Percentiles rank a stretch among this genome's conserved stretches.
These are phyloP conservation scores for Pseudomyrmex gracilis DNA, from an alignment of 1,140 invertebrate genomes.

Conservation along the genomic window DNA sequence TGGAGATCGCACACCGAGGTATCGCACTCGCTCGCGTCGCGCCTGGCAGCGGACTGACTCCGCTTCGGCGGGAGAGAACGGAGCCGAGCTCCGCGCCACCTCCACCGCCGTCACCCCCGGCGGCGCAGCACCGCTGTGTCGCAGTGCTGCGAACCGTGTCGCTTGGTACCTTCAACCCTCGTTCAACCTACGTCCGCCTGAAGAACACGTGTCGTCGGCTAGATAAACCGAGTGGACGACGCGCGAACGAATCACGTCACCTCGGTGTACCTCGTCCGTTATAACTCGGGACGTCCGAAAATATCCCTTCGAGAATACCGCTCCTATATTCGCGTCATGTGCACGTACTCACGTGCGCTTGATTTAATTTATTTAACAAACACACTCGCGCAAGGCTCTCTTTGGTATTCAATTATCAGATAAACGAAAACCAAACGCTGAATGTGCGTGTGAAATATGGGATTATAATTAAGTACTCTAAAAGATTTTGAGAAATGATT, in stretches of 20 bases:
- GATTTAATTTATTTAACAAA: too few species aligned
- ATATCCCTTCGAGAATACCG: neutral
- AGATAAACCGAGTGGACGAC: neutral
- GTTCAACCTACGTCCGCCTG: neutral
- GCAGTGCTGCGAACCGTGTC: slow-evolving; percentile 17
- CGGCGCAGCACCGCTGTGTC: slow-evolving; percentile 16
- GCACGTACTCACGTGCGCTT: too few species aligned
- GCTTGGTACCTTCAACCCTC: slow-evolving; percentile 39
- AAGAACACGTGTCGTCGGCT: slow-evolving; percentile 20
- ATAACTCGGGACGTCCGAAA: neutral
- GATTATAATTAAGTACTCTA: too few species aligned
- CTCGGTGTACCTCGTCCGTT: neutral
- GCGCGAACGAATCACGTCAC: neutral
- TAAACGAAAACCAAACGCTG: too few species aligned
- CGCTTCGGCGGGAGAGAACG: slow-evolving; percentile 46
- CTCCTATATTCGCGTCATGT: too few species aligned
- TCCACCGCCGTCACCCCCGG: slow-evolving; percentile 1
- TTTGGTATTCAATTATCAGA: too few species aligned
- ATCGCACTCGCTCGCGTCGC: slow-evolving; percentile 48
- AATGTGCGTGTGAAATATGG: too few species aligned
- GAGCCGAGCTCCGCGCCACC: slow-evolving; percentile 52
- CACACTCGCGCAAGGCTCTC: too few species aligned
- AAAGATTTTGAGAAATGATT: too few species aligned
- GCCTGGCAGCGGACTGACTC: slow-evolving; percentile 75
- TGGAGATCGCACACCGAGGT: slow-evolving; percentile 6